phyloP scores from a whole-genome alignment of 1,140 invertebrate species.

The Dendrolimus kikuchii region DNA sequence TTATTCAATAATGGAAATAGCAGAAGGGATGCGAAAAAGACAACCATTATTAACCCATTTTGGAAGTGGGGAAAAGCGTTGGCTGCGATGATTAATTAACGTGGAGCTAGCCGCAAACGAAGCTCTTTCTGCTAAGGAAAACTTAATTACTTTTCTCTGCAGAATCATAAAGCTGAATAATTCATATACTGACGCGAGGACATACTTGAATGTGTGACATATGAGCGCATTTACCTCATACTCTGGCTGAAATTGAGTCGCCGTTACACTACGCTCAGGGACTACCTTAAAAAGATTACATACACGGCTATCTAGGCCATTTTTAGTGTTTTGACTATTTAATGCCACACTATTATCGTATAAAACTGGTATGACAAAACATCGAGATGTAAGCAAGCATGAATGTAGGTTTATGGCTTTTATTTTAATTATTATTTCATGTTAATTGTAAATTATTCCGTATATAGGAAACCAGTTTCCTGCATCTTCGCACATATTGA shows the following conservation, averaged over 20 bases:
- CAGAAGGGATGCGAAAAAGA: conserved; percentile 46
- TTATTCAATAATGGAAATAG: conserved; percentile 46
- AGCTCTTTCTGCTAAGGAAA: conserved; percentile 35
- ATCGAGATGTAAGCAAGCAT: too few species aligned
- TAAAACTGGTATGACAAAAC: too few species aligned
- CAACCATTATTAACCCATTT: conserved; percentile 56
- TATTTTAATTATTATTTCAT: too few species aligned
- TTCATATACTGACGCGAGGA: conserved; percentile 38
- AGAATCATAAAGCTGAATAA: conserved; percentile 56
- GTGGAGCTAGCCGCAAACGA: conserved; percentile 43
- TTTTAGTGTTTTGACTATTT: too few species aligned
- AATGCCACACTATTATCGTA: too few species aligned
- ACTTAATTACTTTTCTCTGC: conserved; percentile 60
- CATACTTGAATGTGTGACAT: conserved; percentile 33
- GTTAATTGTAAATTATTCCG: too few species aligned
- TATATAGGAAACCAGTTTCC: too few species aligned
- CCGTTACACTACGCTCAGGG: background rate
- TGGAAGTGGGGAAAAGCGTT: conserved; percentile 41
- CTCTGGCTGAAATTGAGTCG: background rate
- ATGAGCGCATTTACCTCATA: conserved; percentile 12
- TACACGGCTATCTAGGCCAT: too few species aligned
- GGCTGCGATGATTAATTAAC: conserved; percentile 57
- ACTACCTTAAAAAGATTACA: background rate
- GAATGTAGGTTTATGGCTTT: too few species aligned
- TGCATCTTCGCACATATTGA: too few species aligned